Conservation (phyloP, 1,140 invertebrate genomes). For the Idris sp. region DNA sequence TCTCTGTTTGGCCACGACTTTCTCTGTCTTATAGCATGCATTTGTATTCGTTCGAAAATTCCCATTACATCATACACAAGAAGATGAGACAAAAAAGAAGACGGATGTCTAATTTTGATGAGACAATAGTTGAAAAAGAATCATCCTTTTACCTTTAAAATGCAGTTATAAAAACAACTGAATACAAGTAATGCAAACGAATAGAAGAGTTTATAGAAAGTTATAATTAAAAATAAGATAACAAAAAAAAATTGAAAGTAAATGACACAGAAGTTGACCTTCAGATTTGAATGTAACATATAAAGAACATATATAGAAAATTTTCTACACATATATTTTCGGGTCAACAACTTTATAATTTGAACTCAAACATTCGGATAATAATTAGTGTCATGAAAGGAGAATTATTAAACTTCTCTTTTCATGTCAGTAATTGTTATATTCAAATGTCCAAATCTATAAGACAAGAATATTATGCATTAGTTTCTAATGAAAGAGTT, state of each 20-base stretch:
- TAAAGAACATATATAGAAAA: neutral
- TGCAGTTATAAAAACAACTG: no score
- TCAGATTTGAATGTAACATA: neutral
- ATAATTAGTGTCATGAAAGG: slow-evolving; percentile 5
- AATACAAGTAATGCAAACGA: no score
- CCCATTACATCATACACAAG: slow-evolving; percentile 46
- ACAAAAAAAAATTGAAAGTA: neutral
- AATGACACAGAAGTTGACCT: slow-evolving; percentile 17
- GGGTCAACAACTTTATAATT: slow-evolving; percentile 17
- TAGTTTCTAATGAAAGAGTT: neutral
- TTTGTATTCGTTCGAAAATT: slow-evolving; percentile 44
- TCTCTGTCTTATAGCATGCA: slow-evolving; percentile 59
- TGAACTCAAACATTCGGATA: slow-evolving; percentile 6
- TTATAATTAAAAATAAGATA: no score
- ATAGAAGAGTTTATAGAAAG: no score
- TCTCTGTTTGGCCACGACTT: slow-evolving; percentile 65
- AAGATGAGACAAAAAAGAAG: slow-evolving; percentile 25
- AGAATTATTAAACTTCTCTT: no score
- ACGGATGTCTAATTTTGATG: no score
- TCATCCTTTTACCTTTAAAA: no score
- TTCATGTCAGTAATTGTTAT: no score
- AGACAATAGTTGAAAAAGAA: no score
- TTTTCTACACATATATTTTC: slow-evolving; percentile 10
- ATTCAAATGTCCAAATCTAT: no score
- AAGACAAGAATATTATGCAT: no score